Evolutionary conservation across 2,888 invertebrate genomes (phyloP), one percentile per base, ranked within the genome.

Genomic region (Yponomeuta malinellus): DNA sequence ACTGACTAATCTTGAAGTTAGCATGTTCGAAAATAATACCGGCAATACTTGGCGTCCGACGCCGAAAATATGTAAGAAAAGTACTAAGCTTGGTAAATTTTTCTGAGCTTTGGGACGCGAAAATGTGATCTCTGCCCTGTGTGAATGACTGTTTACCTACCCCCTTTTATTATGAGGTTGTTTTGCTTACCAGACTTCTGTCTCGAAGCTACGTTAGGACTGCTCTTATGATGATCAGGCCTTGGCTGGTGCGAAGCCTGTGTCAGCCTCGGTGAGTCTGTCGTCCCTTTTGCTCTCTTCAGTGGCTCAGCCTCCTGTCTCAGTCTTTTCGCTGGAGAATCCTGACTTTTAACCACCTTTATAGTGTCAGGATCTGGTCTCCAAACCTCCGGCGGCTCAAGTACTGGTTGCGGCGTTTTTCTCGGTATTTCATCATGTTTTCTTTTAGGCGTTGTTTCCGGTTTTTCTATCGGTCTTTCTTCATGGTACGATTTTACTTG

Each of bases 181-280:
- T 8, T 0, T 8, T 43, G 72, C 79, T 76, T 72, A 91, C 90
- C 87, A 69, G 83, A 79, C 83, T 92, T 91, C 77, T 89, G 88
- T 63, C 90, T 84, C 0, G 92, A 89, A 0, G 94, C 94, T 23
- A 94, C 94, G 79, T 94, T 94, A 5, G 94, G 94, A 70, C 94
- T 94, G 71, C 94, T 94, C 76, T 94, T 94, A 77, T 94, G 93
- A 79, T 94, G 94, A 63, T 94, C 83, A 29, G 90, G 91, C 70
- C 88, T 79, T 0, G 76, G 72, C 31, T 76, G 76, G 69, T 86
- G 87, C 0, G 82, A 75, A 0, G 88, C 88, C 70, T 91, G 91
- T 2, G 87, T 87, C 68, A 91, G 75, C 48, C 86, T 79, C 0
- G 90, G 91, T 0, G 90, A 89, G 59, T 90, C 90, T 9, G 89